These are phyloP conservation scores for Spheniscus humboldti DNA, from an alignment of 2,797 vertebrate genomes.

Conservation along the genomic window DNA sequence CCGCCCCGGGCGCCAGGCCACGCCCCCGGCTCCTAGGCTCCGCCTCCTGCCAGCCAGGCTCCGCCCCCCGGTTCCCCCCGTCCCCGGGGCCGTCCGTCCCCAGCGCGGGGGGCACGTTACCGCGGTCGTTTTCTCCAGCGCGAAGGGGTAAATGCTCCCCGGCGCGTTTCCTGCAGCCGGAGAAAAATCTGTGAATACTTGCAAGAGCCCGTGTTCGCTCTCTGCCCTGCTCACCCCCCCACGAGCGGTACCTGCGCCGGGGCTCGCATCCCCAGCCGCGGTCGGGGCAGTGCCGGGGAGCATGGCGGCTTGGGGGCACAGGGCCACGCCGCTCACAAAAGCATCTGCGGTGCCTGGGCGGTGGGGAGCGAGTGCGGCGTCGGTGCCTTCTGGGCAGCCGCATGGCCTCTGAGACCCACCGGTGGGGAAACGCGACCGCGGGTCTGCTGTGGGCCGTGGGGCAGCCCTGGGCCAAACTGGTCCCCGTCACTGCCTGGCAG, in stretches of 20 bases:
- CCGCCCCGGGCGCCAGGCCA: no score
- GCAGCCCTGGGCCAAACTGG: neutral
- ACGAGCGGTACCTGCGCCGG: accelerated
- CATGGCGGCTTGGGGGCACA: accelerated
- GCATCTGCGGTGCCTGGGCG: neutral
- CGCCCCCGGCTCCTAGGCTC: no score
- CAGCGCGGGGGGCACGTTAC: accelerated
- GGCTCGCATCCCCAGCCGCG: accelerated
- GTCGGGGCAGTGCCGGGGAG: neutral
- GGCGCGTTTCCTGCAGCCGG: accelerated
- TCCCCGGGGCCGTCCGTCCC: no score
- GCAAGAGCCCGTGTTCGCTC: neutral
- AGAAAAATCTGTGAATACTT: accelerated
- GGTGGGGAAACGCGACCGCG: accelerated
- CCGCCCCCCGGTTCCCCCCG: no score
- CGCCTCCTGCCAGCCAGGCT: no score
- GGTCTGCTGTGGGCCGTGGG: accelerated
- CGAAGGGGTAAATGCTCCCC: accelerated
- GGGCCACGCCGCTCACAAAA: neutral
- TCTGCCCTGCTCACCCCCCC: neutral
- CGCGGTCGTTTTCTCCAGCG: neutral
- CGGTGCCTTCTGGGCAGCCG: accelerated
- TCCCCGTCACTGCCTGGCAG: neutral
- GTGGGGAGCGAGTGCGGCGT: accelerated
- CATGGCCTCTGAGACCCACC: accelerated